A percentile compares a stretch with the other conserved stretches of the same genome.
Evolutionary conservation across 2,888 invertebrate species (phyloP).

Genomic region (Rhimphoctona megacephalus): DNA sequence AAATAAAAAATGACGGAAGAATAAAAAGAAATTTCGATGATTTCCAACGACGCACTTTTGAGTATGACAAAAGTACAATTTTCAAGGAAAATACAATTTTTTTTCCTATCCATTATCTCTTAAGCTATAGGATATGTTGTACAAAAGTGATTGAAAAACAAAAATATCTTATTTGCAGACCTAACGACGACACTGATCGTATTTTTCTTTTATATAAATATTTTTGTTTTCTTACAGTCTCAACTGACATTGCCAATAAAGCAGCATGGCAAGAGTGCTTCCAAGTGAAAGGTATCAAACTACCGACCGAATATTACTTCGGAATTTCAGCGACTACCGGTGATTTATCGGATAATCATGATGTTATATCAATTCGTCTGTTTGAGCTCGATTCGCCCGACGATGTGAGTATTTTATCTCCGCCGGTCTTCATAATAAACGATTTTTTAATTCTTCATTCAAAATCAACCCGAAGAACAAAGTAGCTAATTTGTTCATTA

Average conservation of each 20-base stretch:
- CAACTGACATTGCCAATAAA: conserved; percentile 96
- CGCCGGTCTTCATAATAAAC: background rate
- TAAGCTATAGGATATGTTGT: too few species aligned
- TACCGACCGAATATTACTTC: conserved; percentile 98
- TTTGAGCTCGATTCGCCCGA: conserved; percentile 95
- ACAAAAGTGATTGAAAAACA: too few species aligned
- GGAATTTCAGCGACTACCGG: conserved; percentile 98
- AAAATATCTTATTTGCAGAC: too few species aligned
- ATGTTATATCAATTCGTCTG: conserved; percentile 95
- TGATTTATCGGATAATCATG: conserved; percentile 98
- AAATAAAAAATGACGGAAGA: too few species aligned
- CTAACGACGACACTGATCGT: background rate
- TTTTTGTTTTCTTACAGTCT: conserved; percentile 87
- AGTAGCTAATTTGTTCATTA: too few species aligned
- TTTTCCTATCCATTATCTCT: too few species aligned
- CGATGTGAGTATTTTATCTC: conserved; percentile 85
- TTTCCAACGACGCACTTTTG: too few species aligned
- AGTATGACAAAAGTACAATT: too few species aligned
- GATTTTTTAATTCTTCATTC: background rate
- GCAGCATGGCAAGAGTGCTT: conserved; percentile 98
- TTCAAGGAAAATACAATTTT: too few species aligned
- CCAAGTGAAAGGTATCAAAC: conserved; percentile 93
- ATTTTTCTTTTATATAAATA: conserved; percentile 20
- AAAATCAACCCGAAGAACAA: too few species aligned
- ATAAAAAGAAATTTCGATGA: too few species aligned